Base-by-base conservation (phyloP, 2,113 vertebrate genomes). In the Melanocharis versteri region DNA sequence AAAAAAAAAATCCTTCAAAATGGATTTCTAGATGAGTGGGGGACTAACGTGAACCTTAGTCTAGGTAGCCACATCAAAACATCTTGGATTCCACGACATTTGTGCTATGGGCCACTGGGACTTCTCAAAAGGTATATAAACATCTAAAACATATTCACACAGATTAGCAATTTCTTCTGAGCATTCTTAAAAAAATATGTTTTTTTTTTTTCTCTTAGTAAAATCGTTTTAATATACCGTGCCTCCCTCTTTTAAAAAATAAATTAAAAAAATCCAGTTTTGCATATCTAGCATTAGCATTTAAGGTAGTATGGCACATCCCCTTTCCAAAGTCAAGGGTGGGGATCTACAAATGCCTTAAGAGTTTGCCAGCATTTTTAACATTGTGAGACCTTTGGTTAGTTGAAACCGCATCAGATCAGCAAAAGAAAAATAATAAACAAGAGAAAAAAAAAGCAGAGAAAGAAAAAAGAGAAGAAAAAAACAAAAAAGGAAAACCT, bases 251-350 rank as follows among this genome's bases (percentile, higher is more conserved):
- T 98, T 98, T 98, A 98, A 97, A 99, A 99, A 98, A 98, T 97
- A 98, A 98, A 98, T 97, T 97, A 97, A 98, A 99, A 98, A 97
- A 98, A 98, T 98, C 97, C 98, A 98, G 98, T 99, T 99, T 99
- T 99, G 99, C 99, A 99, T 99, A 99, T 99, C 98, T 98, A 99
- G 99, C 98, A 23, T 99, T 99, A 99, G 99, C 98, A 98, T 99
- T 99, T 99, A 99, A 99, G 99, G 99, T 99, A 99, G 99, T 99
- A 99, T 99, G 99, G 99, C 99, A 98, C 98, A 98, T 98, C 98
- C 99, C 98, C 99, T 98, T 97, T 83, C 97, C 97, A 98, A 98
- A 98, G 98, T 97, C 98, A 98, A 98, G 98, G 98, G 98, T 97
- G 98, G 98, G 98, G 97, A 98, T 99, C 98, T 98, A 98, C 98